These are phyloP conservation scores for Liposcelis brunnea DNA, from an alignment of 2,888 invertebrate species.

Conservation along the genomic window DNA sequence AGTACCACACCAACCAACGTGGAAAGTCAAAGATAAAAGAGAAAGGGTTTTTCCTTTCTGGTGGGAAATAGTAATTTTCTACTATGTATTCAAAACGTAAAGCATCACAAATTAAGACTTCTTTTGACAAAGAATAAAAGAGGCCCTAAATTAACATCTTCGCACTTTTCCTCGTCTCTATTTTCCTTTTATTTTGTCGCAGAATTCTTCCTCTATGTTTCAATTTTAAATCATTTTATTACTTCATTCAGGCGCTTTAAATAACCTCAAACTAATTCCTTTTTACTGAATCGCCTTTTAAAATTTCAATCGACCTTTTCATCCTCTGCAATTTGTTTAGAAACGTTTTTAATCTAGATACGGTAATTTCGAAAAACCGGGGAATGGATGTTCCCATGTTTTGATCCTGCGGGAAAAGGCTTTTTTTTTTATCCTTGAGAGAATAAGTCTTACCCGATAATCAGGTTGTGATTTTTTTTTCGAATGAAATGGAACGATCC, in stretches of 20 bases:
- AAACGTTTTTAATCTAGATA: too few relatives aligned
- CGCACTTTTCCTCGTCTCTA: conserved; percentile 6
- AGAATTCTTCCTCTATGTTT: neutral
- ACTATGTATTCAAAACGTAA: conserved; percentile 9
- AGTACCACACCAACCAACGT: too few relatives aligned
- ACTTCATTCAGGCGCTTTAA: conserved; percentile 1
- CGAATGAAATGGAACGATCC: too few relatives aligned
- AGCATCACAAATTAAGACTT: conserved; percentile 9
- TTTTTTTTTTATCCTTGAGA: too few relatives aligned
- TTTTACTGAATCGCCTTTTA: neutral
- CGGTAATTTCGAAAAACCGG: too few relatives aligned
- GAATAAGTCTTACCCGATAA: too few relatives aligned
- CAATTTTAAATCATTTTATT: conserved; percentile 6
- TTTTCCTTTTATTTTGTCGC: neutral
- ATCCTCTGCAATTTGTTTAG: too few relatives aligned
- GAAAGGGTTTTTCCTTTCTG: conserved; percentile 1
- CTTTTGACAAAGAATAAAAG: conserved; percentile 9
- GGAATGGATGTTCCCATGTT: too few relatives aligned
- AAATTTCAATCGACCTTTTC: too few relatives aligned
- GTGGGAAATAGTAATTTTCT: conserved; percentile 8
- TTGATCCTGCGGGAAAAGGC: too few relatives aligned
- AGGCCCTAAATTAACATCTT: conserved; percentile 9
- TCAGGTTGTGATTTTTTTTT: too few relatives aligned
- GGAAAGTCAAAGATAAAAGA: neutral
- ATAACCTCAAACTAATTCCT: conserved; percentile 4